Conservation (phyloP, 2,797 vertebrate genomes). For the Epinephelus coioides region DNA sequence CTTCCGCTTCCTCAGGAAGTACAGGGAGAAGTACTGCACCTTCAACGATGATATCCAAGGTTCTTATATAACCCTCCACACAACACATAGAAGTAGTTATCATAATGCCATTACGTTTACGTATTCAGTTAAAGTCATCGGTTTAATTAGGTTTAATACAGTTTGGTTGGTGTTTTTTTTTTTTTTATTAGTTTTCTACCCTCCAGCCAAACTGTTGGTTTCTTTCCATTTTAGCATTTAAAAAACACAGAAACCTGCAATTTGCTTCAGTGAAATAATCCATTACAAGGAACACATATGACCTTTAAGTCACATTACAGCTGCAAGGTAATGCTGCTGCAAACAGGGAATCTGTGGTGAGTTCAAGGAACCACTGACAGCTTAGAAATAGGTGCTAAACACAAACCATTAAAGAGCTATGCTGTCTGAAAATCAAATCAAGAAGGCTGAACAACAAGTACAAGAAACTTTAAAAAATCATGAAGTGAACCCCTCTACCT, state of each 20-base stretch:
- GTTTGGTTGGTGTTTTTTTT: not conserved
- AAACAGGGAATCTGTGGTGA: not conserved
- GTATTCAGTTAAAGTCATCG: not conserved
- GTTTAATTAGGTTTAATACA: not conserved
- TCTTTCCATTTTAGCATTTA: not conserved
- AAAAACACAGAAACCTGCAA: not conserved
- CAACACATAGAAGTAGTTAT: not conserved
- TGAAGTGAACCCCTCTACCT: not conserved
- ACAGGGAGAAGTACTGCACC: slow-evolving; percentile 96
- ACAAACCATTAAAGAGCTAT: not conserved
- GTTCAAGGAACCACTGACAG: not conserved
- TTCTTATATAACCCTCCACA: slow-evolving; percentile 59
- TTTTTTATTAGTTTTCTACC: not conserved
- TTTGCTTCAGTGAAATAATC: not conserved
- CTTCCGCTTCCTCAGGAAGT: slow-evolving; percentile 95
- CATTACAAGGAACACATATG: not conserved
- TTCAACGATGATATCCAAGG: slow-evolving; percentile 99
- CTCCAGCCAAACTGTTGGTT: not conserved
- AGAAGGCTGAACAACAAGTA: not conserved
- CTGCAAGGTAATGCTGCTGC: not conserved
- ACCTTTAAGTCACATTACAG: slow-evolving; percentile 3
- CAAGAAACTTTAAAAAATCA: not conserved
- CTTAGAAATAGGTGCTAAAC: not conserved
- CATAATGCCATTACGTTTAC: not conserved
- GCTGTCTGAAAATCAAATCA: not conserved